Conservation (phyloP, 2,113 vertebrate genomes). For the Paratilapia polleni region DNA sequence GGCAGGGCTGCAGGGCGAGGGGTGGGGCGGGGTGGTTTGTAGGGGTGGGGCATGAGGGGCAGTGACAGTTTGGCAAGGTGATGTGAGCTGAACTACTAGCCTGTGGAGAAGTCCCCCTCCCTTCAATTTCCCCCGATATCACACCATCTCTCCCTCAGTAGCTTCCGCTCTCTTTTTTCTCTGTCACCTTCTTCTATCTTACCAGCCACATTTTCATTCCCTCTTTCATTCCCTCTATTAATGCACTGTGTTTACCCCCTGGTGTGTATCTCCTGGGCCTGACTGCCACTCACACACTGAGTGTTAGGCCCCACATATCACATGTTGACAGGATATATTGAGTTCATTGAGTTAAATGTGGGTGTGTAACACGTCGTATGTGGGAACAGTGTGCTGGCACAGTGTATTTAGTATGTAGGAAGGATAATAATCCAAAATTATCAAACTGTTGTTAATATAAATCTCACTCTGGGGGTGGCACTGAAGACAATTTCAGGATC, state of each 20-base stretch:
- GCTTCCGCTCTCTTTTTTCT: constrained; percentile 31
- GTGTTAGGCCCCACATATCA: constrained; percentile 26
- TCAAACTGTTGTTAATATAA: not conserved
- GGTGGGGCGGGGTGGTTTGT: not conserved
- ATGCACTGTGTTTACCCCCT: constrained; percentile 47
- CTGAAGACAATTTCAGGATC: not conserved
- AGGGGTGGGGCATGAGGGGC: constrained; percentile 32
- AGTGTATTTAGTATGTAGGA: not conserved
- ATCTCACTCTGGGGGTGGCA: not conserved
- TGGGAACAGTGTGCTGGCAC: not conserved
- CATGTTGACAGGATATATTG: constrained; percentile 24
- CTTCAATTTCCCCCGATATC: constrained; percentile 5
- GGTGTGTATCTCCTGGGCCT: constrained; percentile 45
- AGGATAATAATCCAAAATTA: not conserved
- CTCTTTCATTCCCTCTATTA: constrained; percentile 51
- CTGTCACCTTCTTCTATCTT: constrained; percentile 53
- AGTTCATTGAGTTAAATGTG: constrained; percentile 15
- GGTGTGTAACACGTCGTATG: not conserved
- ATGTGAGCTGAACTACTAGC: constrained; percentile 64
- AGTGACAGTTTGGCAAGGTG: constrained; percentile 73
- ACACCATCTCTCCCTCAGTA: constrained; percentile 22
- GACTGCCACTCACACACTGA: constrained; percentile 51
- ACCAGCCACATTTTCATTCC: constrained; percentile 49
- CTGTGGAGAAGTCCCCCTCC: constrained; percentile 59
- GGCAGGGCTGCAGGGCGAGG: constrained; percentile 13